These are phyloP conservation scores for Tachuris rubrigastra DNA, from an alignment of 2,113 vertebrate species.

Conservation along the genomic window DNA sequence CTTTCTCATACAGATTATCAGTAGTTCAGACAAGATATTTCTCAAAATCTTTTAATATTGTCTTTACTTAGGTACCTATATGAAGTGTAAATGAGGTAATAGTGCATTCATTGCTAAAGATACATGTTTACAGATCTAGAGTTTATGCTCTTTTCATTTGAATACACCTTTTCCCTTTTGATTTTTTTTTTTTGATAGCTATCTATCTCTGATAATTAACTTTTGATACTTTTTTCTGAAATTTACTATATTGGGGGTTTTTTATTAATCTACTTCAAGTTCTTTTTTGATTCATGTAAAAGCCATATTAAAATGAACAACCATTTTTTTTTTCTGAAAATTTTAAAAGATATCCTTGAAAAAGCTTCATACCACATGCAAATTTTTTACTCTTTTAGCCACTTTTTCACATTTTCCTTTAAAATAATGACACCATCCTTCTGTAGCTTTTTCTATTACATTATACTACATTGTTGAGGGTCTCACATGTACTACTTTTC, in stretches of 20 bases:
- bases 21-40: neutral
- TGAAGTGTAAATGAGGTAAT: neutral
- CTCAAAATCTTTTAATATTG: neutral
- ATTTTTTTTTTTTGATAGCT: neutral
- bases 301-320: neutral
- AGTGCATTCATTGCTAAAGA: neutral
- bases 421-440: neutral
- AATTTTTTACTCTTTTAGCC: neutral
- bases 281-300: neutral
- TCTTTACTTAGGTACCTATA: neutral
- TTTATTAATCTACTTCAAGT: neutral
- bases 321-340: neutral
- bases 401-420: neutral
- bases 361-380: rapidly evolving
- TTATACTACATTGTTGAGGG: neutral
- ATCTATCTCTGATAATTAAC: neutral
- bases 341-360: neutral
- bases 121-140: neutral
- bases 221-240: neutral
- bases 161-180: neutral
- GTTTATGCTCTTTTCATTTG: neutral
- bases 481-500: neutral
- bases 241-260: rapidly evolving
- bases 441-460: neutral
- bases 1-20: neutral